Evolutionary conservation across 2,888 invertebrate genomes (phyloP).

Genomic region (Electrophaes corylata): DNA sequence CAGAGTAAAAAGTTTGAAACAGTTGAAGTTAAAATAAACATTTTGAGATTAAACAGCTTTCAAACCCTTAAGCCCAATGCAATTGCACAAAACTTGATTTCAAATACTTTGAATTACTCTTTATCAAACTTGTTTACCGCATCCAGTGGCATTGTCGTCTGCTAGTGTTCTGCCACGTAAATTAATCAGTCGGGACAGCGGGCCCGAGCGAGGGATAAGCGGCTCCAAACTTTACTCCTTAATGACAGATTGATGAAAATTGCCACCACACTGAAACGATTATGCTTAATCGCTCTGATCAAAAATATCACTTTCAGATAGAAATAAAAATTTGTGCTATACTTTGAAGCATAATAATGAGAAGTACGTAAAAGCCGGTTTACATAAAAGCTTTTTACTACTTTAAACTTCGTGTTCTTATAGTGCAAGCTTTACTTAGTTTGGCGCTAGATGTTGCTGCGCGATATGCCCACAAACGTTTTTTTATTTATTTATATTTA

Average conservation of each 20-base stretch:
- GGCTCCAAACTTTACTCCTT: constrained; percentile 63
- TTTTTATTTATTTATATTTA: too few species aligned
- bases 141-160: constrained; percentile 33
- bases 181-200: constrained; percentile 69
- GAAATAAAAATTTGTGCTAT: not conserved
- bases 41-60: too few species aligned
- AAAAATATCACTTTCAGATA: constrained; percentile 36
- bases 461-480: too few species aligned
- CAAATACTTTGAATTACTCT: not conserved
- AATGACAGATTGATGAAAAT: constrained; percentile 73
- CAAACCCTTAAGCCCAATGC: not conserved
- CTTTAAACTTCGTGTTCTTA: too few species aligned
- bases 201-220: constrained; percentile 58
- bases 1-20: too few species aligned
- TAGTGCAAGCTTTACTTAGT: too few species aligned
- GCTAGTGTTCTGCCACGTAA: constrained; percentile 50
- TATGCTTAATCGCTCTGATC: constrained; percentile 53
- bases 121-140: constrained; percentile 11
- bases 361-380: too few species aligned
- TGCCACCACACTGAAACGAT: constrained; percentile 46
- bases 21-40: too few species aligned
- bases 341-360: not conserved
- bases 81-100: not conserved
- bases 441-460: too few species aligned
- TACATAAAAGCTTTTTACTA: too few species aligned